A percentile compares a stretch with the other conserved stretches of the same genome.
Evolutionary conservation across 2,797 vertebrate genomes (phyloP).

Genomic region (Helostoma temminkii): DNA sequence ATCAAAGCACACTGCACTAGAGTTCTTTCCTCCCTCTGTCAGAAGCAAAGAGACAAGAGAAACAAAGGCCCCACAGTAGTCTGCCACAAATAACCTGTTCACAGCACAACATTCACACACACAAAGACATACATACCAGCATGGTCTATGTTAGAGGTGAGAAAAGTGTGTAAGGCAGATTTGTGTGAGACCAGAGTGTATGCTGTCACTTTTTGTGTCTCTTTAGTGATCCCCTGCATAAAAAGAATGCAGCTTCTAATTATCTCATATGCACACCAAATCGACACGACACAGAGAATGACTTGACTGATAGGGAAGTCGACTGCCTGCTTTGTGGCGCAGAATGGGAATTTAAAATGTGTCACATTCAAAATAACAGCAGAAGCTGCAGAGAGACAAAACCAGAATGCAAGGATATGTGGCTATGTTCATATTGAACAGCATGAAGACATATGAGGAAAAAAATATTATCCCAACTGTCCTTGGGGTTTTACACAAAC

Average conservation of each 20-base stretch:
- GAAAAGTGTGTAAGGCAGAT: conserved; percentile 56
- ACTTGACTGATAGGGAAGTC: conserved; percentile 63
- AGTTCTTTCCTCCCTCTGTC: conserved; percentile 78
- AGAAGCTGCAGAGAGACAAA: conserved; percentile 22
- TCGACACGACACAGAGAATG: conserved; percentile 57
- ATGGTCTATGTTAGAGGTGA: conserved; percentile 60
- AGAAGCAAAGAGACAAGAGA: conserved; percentile 71
- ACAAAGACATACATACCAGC: conserved; percentile 39
- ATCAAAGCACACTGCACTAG: conserved; percentile 76
- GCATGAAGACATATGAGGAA: conserved; percentile 1
- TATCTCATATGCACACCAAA: conserved; percentile 73
- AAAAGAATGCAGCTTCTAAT: conserved; percentile 76
- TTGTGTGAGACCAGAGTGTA: conserved; percentile 53
- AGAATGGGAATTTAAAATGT: conserved; percentile 56
- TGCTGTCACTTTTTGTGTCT: conserved; percentile 73
- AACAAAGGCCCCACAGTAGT: conserved; percentile 80
- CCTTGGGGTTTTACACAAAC: neutral
- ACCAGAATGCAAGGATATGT: conserved; percentile 26
- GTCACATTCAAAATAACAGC: conserved; percentile 58
- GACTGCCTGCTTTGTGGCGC: conserved; percentile 62
- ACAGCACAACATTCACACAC: conserved; percentile 50
- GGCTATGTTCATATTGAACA: conserved; percentile 11
- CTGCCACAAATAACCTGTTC: conserved; percentile 80
- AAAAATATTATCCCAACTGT: conserved; percentile 31
- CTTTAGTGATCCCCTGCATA: conserved; percentile 60